phyloP scores from a whole-genome alignment of 2,888 invertebrate species.

The Drosophila nr. fundita region DNA sequence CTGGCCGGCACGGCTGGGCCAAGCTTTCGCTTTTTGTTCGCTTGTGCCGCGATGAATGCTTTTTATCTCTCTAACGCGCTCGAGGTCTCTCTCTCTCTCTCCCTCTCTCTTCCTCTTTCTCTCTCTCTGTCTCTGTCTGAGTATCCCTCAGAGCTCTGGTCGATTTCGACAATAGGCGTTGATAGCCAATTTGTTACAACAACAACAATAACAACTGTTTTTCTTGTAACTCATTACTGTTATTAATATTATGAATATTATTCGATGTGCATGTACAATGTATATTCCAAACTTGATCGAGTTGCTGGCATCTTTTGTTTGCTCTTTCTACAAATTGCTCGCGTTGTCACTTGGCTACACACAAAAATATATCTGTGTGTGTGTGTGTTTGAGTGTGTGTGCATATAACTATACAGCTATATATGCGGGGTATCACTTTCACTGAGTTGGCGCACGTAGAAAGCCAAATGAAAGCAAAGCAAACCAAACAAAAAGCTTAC shows the following conservation, averaged over 20 bases:
- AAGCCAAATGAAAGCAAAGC: conserved; percentile 76
- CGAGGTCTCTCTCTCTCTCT: background rate
- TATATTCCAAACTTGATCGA: conserved; percentile 33
- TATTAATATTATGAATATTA: conserved; percentile 49
- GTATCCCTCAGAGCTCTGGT: conserved; percentile 8
- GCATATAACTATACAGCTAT: conserved; percentile 18
- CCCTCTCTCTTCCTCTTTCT: background rate
- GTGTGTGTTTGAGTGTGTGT: conserved; percentile 9
- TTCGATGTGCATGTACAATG: conserved; percentile 42
- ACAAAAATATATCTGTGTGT: conserved; percentile 15
- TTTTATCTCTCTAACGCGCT: conserved; percentile 11
- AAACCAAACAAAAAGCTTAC: conserved; percentile 39
- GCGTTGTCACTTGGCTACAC: conserved; percentile 63
- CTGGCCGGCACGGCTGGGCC: conserved; percentile 13
- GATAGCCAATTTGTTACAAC: conserved; percentile 70
- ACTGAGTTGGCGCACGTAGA: conserved; percentile 72
- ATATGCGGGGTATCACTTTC: conserved; percentile 69
- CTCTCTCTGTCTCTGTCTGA: background rate
- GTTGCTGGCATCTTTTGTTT: conserved; percentile 30
- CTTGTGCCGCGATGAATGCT: conserved; percentile 20
- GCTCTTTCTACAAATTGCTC: conserved; percentile 66
- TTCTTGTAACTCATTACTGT: conserved; percentile 62
- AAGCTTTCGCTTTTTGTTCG: conserved; percentile 55
- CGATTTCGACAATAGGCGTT: conserved; percentile 53
- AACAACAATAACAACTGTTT: conserved; percentile 41